A percentile compares a stretch with the other conserved stretches of the same genome.
Evolutionary conservation across 1,140 invertebrate species (phyloP).

Genomic region (Popillia japonica): DNA sequence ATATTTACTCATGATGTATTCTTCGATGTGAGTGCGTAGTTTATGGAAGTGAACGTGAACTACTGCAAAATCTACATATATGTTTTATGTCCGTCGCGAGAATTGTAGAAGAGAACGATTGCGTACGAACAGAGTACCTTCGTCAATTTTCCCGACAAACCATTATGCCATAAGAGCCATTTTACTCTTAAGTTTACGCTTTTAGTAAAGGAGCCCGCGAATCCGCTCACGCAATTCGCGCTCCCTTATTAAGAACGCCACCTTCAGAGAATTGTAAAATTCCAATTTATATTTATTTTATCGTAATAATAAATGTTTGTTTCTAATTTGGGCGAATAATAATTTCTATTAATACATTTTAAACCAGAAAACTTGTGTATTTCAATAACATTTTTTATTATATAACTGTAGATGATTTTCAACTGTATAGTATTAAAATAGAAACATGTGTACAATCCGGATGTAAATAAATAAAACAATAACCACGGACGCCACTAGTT

Average conservation of each 20-base stretch:
- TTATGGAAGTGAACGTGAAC: not conserved
- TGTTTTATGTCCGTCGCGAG: slow-evolving; percentile 13
- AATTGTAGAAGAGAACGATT: slow-evolving; percentile 29
- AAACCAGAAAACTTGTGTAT: slow-evolving; percentile 22
- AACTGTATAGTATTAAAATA: slow-evolving; percentile 40
- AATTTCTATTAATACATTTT: slow-evolving; percentile 39
- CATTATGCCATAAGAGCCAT: slow-evolving; percentile 34
- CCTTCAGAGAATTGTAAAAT: slow-evolving; percentile 20
- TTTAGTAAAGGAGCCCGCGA: slow-evolving; percentile 7
- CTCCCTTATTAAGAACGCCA: slow-evolving; percentile 18
- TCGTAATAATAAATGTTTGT: slow-evolving; percentile 12
- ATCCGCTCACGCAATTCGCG: not conserved
- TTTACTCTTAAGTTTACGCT: slow-evolving; percentile 16
- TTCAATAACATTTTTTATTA: slow-evolving; percentile 41
- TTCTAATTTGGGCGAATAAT: slow-evolving; percentile 25
- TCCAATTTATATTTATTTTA: slow-evolving; percentile 40
- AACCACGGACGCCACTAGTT: slow-evolving; percentile 25
- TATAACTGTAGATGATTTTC: slow-evolving; percentile 40
- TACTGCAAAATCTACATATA: slow-evolving; percentile 30
- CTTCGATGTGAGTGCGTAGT: not conserved
- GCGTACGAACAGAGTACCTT: not conserved
- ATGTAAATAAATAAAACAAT: slow-evolving; percentile 39
- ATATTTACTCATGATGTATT: no score
- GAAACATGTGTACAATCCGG: slow-evolving; percentile 38
- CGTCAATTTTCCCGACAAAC: slow-evolving; percentile 28